Evolutionary conservation across 2,113 vertebrate species (phyloP).

Genomic region (Rhabdomys dilectus): DNA sequence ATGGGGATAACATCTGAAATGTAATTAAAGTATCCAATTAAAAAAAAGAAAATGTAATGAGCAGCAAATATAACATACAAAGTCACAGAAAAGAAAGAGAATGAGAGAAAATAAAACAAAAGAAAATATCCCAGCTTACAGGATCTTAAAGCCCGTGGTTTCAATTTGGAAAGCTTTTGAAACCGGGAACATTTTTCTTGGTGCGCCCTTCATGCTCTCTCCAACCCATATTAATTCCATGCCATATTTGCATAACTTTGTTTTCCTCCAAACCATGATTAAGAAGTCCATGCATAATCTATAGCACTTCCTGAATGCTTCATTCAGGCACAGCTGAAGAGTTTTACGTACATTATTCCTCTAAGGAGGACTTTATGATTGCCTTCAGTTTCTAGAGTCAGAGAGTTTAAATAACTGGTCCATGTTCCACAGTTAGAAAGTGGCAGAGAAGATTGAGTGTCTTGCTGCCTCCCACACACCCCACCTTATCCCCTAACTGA

Average conservation of each 20-base stretch:
- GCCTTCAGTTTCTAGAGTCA: not conserved
- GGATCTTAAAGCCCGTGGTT: constrained; percentile 63
- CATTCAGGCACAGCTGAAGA: not conserved
- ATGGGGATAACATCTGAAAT: no score
- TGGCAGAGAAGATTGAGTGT: not conserved
- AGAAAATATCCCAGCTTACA: constrained; percentile 2
- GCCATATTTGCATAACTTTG: constrained; percentile 48
- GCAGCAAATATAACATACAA: no score
- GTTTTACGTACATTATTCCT: not conserved
- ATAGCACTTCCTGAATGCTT: not conserved
- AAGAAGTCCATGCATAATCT: constrained; percentile 36
- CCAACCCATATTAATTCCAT: constrained; percentile 15
- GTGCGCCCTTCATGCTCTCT: constrained; percentile 33
- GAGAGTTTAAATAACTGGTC: not conserved
- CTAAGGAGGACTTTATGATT: not conserved
- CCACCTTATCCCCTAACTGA: not conserved
- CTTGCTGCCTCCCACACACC: not conserved
- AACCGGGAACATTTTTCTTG: constrained; percentile 54
- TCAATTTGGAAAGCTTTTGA: constrained; percentile 70
- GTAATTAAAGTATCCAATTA: no score
- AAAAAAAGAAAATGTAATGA: no score
- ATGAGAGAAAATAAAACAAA: not conserved
- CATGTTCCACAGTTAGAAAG: not conserved
- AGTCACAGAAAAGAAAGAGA: not conserved
- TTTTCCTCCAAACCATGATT: not conserved